Percentiles rank a stretch among this genome's conserved stretches.
phyloP scores from a whole-genome alignment of 2,113 vertebrate genomes.

The Steatornis caripensis region DNA sequence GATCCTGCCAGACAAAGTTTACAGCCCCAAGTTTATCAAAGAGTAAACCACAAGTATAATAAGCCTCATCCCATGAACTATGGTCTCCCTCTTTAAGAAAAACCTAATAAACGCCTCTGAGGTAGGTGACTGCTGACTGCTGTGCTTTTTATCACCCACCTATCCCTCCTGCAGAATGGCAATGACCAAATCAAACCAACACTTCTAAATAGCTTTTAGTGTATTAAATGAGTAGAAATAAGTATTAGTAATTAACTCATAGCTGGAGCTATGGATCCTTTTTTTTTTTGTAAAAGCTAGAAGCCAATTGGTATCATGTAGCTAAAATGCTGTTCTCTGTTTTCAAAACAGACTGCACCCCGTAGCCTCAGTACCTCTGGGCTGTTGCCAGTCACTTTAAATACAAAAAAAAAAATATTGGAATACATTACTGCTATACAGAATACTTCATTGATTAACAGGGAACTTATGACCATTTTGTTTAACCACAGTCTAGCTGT shows the following conservation, averaged over 20 bases:
- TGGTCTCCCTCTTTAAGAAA: background rate
- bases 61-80: background rate
- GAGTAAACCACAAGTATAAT: background rate
- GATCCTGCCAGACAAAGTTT: background rate
- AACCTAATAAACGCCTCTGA: background rate
- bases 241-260: background rate
- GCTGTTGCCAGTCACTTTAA: slow-evolving; percentile 22
- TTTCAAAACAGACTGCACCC: background rate
- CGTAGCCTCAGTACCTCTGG: background rate
- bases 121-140: background rate
- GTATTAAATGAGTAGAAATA: background rate
- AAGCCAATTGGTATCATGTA: background rate
- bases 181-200: background rate
- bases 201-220: background rate
- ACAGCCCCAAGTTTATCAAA: background rate
- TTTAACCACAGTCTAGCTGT: background rate
- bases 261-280: background rate
- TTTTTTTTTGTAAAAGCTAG: background rate
- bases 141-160: background rate
- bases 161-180: background rate
- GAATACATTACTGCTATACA: background rate
- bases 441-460: slow-evolving; percentile 6
- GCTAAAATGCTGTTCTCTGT: slow-evolving; percentile 30
- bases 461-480: slow-evolving; percentile 2
- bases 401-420: background rate